Conservation (phyloP, 2,888 invertebrate species). For the Acleris literana region DNA sequence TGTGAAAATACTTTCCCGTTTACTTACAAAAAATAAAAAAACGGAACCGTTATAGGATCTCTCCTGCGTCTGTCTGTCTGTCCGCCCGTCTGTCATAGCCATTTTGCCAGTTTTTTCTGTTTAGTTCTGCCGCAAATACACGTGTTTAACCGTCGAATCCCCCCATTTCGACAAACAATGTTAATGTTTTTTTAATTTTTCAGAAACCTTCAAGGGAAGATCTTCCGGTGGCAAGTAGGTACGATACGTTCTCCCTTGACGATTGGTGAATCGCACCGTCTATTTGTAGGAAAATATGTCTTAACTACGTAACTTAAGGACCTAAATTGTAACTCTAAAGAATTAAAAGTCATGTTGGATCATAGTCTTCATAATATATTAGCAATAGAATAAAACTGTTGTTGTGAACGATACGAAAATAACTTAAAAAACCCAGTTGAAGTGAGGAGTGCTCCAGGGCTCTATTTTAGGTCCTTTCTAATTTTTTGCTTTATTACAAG, state of each 20-base stretch:
- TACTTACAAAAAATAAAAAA: too few relatives aligned
- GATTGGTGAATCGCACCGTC: conserved; percentile 95
- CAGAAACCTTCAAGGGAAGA: conserved; percentile 92
- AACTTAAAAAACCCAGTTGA: too few relatives aligned
- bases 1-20: background rate
- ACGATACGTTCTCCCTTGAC: conserved; percentile 93
- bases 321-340: conserved; percentile 11
- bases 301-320: conserved; percentile 18
- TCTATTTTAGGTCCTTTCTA: too few relatives aligned
- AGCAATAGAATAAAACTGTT: too few relatives aligned
- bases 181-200: conserved; percentile 51
- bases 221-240: conserved; percentile 85
- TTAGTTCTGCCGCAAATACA: conserved; percentile 32
- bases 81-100: too few relatives aligned
- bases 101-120: conserved; percentile 13
- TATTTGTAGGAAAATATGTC: conserved; percentile 85
- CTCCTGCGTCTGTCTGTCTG: too few relatives aligned
- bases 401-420: too few relatives aligned
- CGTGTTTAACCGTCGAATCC: conserved; percentile 55
- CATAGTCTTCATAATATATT: background rate
- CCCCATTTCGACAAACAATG: conserved; percentile 3
- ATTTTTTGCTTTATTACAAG: too few relatives aligned
- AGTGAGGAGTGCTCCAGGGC: too few relatives aligned
- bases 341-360: background rate
- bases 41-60: too few relatives aligned